Evolutionary conservation across 2,113 vertebrate species (phyloP).

Genomic region (Cricetomys ansorgei): DNA sequence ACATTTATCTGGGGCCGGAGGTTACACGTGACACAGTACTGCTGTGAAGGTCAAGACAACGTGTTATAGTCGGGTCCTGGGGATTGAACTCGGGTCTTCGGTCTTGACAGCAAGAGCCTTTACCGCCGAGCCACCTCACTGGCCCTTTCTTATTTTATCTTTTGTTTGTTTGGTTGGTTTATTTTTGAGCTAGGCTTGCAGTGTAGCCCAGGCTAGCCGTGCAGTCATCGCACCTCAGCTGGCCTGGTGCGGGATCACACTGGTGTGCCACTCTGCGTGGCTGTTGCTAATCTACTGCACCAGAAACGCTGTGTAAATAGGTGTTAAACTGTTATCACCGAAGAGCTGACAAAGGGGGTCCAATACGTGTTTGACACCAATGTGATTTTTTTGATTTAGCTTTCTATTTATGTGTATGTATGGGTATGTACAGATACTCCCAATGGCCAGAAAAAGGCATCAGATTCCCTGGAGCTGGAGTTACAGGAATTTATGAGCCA

Average conservation of each 20-base stretch:
- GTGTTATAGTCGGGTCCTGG: neutral
- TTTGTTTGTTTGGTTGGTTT: too few species aligned
- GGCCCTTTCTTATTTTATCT: neutral
- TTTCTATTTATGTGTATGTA: neutral
- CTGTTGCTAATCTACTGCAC: neutral
- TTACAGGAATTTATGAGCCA: neutral
- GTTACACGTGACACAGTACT: neutral
- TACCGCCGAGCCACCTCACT: neutral
- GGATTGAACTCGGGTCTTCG: neutral
- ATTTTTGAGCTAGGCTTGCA: neutral
- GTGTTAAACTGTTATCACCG: neutral
- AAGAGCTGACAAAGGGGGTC: too few species aligned
- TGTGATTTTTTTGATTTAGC: neutral
- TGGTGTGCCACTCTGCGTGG: too few species aligned
- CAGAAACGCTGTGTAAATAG: neutral
- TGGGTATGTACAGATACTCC: too few species aligned
- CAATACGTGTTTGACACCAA: neutral
- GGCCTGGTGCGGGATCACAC: neutral
- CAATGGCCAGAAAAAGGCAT: neutral
- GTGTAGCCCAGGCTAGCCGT: neutral
- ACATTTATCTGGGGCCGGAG: neutral
- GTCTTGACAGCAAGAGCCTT: neutral
- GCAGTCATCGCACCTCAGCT: neutral
- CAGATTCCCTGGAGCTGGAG: neutral
- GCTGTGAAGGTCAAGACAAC: neutral